Conservation (phyloP, 2,797 vertebrate genomes). For the Psittacula derbiana region DNA sequence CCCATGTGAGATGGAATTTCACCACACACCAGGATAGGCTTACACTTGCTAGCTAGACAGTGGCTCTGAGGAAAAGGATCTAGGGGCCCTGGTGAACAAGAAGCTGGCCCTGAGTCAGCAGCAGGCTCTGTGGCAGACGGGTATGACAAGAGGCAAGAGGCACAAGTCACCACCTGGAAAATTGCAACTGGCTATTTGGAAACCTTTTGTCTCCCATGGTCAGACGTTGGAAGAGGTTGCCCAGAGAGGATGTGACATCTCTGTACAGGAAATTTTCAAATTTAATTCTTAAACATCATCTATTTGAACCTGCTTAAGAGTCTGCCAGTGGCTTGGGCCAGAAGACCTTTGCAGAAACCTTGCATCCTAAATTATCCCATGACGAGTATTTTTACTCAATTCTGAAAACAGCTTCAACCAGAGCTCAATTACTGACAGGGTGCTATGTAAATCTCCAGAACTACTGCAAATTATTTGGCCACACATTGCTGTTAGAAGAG, state of each 20-base stretch:
- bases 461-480: constrained; percentile 7
- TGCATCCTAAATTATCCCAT: background rate
- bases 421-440: background rate
- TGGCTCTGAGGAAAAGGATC: background rate
- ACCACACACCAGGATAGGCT: background rate
- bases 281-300: background rate
- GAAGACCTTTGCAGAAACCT: background rate
- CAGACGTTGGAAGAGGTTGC: background rate
- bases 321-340: background rate
- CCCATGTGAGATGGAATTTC: background rate
- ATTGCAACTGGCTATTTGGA: accelerated
- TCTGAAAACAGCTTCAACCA: background rate
- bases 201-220: background rate
- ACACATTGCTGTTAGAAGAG: background rate
- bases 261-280: background rate
- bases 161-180: background rate
- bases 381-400: background rate
- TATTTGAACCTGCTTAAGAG: background rate
- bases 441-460: background rate
- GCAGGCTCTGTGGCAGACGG: background rate
- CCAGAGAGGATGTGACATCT: background rate
- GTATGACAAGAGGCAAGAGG: background rate
- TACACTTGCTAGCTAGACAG: background rate
- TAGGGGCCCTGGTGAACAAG: background rate
- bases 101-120: accelerated